phyloP scores from a whole-genome alignment of 1,140 invertebrate species.

The Oscheius sp. region DNA sequence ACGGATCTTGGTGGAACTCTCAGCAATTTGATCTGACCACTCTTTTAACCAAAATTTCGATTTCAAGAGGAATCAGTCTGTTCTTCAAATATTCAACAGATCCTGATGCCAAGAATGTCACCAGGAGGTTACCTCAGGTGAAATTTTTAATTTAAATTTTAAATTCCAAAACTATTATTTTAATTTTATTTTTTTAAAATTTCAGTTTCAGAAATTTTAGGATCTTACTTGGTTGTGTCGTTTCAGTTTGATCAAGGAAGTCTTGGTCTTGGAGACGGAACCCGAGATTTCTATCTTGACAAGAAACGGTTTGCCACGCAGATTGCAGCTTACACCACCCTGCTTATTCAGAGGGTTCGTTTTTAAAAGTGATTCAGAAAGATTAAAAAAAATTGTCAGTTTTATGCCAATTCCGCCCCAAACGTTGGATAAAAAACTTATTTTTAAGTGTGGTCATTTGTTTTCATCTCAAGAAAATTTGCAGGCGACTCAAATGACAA shows the following conservation, averaged over 20 bases:
- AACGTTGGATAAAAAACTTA: too few relatives aligned
- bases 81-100: slow-evolving; percentile 43
- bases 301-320: slow-evolving; percentile 56
- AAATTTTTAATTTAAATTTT: too few relatives aligned
- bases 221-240: too few relatives aligned
- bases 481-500: slow-evolving; percentile 33
- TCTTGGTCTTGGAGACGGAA: slow-evolving; percentile 48
- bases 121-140: slow-evolving; percentile 35
- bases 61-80: slow-evolving; percentile 21
- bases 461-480: too few relatives aligned
- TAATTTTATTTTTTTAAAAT: too few relatives aligned
- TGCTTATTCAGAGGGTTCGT: slow-evolving; percentile 45
- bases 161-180: too few relatives aligned
- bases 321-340: slow-evolving; percentile 50
- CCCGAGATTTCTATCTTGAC: slow-evolving; percentile 59
- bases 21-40: slow-evolving; percentile 43
- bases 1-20: slow-evolving; percentile 38
- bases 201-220: too few relatives aligned
- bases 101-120: slow-evolving; percentile 44
- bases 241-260: slow-evolving; percentile 51
- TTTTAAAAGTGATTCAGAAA: too few relatives aligned
- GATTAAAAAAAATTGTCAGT: too few relatives aligned
- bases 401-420: too few relatives aligned
- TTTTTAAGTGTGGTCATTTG: too few relatives aligned
- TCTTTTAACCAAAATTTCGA: slow-evolving; percentile 28